phyloP scores from a whole-genome alignment of 2,888 invertebrate genomes.

The Mesochorus sp. region DNA sequence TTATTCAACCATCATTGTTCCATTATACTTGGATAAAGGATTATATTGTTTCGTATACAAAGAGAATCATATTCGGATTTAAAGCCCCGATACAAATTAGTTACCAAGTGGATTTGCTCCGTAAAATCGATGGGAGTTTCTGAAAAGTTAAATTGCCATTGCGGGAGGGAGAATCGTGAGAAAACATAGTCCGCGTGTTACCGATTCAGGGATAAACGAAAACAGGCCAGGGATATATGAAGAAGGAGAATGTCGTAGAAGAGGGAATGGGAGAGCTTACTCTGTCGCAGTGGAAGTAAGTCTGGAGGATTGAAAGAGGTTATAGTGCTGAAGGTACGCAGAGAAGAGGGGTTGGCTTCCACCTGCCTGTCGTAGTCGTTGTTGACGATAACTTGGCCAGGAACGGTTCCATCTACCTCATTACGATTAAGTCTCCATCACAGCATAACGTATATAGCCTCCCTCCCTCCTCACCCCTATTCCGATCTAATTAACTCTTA shows the following conservation, averaged over 20 bases:
- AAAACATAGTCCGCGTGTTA: not conserved
- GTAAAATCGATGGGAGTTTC: slow-evolving; percentile 31
- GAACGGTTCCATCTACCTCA: slow-evolving; percentile 40
- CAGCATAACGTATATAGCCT: slow-evolving; percentile 6
- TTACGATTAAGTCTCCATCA: slow-evolving; percentile 53
- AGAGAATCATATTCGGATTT: too few relatives aligned
- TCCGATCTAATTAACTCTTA: slow-evolving; percentile 54
- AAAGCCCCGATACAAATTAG: slow-evolving; percentile 15
- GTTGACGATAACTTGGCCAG: slow-evolving; percentile 2
- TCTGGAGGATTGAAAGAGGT: not conserved
- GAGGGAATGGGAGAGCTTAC: not conserved
- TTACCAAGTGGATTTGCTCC: not conserved
- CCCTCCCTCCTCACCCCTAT: not conserved
- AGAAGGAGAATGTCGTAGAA: not conserved
- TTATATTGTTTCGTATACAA: too few relatives aligned
- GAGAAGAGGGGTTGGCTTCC: slow-evolving; percentile 7
- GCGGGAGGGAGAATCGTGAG: not conserved
- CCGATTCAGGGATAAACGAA: not conserved
- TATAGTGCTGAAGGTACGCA: not conserved
- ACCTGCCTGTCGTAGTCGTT: slow-evolving; percentile 13
- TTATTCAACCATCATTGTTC: too few relatives aligned
- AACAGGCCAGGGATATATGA: not conserved
- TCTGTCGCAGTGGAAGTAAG: not conserved
- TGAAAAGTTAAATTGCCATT: slow-evolving; percentile 49
- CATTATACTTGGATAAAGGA: too few relatives aligned